Base-by-base conservation (phyloP, 2,797 vertebrate species). In the Liparis tanakae region DNA sequence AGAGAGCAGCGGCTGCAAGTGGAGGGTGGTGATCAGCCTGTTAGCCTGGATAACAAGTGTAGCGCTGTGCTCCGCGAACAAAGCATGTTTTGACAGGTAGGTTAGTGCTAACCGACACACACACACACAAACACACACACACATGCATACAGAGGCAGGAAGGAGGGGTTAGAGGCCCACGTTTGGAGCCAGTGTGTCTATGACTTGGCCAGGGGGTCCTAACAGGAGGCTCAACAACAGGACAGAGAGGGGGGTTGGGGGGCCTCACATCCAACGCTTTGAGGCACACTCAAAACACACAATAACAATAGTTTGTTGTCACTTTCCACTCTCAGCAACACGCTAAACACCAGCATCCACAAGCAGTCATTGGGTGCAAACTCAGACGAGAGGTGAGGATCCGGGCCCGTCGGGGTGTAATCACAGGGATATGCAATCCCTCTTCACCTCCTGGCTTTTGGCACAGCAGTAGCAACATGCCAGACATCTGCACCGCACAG, bases 131-230 rank as follows among this genome's bases (percentile, higher is more conserved):
- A 83, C 71, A 75, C 54, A 76, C 48, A 75, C 60, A 76, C 48
- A 70, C 39, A 48, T 14, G 6, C 37, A 48, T 10, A 57, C 64
- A 53, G 60, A 83, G 76, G 88, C 86, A 80, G 82, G 81, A 76
- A 85, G 83, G 81, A 86, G 86, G 87, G 89, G 88, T 86, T 78
- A 76, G 87, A 85, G 88, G 83, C 83, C 83, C 59, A 72, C 30
- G 30, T 78, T 88, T 91, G 94, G 94, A 95, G 94, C 90, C 94
- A 91, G 62, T 57, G 73, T 89, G 93, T 95, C 94, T 94, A 89
- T 90, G 80, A 81, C 83, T 82, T 79, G 87, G 83, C 83, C 67
- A 78, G 84, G 83, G 89, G 91, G 88, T 91, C 86, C 75, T n/a
- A 76, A 89, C 86, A 80, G 81, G 81, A 92, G 90, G 79, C 89